phyloP scores from a whole-genome alignment of 2,113 vertebrate genomes.

The Pardalotus punctatus region DNA sequence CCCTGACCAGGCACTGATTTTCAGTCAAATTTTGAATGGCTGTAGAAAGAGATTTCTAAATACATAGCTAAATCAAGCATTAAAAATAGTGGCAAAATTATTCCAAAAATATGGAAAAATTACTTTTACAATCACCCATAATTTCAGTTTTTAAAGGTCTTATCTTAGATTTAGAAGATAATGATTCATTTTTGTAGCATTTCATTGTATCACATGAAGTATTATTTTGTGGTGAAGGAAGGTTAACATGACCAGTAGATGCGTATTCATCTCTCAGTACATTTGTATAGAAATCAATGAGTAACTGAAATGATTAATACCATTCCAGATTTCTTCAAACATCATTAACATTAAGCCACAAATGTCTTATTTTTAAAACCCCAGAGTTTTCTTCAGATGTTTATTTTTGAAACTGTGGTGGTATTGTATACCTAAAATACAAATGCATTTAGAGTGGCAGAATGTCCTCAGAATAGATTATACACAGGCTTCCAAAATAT shows the following conservation, averaged over 20 bases:
- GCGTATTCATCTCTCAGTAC: background rate
- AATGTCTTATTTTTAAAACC: background rate
- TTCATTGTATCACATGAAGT: background rate
- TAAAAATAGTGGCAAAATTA: background rate
- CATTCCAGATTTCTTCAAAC: conserved; percentile 12
- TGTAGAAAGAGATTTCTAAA: background rate
- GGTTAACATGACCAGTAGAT: conserved; percentile 27
- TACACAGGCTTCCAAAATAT: background rate
- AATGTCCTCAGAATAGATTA: background rate
- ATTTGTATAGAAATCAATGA: background rate
- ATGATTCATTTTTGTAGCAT: conserved; percentile 26
- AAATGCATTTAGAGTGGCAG: background rate
- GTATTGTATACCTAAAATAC: background rate
- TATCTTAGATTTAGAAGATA: background rate
- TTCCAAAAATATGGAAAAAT: background rate
- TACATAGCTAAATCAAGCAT: background rate
- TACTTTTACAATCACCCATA: background rate
- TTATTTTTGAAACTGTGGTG: background rate
- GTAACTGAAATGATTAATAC: conserved; percentile 48
- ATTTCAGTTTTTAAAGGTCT: background rate
- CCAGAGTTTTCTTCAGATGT: background rate
- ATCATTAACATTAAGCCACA: background rate
- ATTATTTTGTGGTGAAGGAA: background rate
- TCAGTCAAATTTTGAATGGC: background rate
- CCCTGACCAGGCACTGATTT: background rate